A percentile compares a stretch with the other conserved stretches of the same genome.
Conservation (phyloP, 1,140 invertebrate genomes). For the Lepidurus arcticus region DNA sequence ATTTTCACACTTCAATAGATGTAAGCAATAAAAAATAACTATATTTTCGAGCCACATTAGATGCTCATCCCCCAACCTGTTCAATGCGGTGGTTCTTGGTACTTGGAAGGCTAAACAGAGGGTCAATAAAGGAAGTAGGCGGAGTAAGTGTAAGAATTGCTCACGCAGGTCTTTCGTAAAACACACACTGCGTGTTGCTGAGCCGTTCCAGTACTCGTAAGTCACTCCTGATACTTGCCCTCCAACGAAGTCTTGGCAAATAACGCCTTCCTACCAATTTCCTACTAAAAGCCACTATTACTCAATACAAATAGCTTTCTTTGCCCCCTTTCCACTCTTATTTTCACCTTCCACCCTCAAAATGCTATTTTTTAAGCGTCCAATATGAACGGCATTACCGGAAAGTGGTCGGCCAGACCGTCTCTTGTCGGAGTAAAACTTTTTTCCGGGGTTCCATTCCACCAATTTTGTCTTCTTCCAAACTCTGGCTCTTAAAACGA, state of each 20-base stretch:
- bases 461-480: not conserved
- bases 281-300: too few species aligned
- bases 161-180: not conserved
- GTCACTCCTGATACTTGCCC: too few species aligned
- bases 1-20: too few species aligned
- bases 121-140: not conserved
- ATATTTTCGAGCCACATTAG: not conserved
- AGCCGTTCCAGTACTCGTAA: not conserved
- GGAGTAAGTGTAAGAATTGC: not conserved
- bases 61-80: not conserved
- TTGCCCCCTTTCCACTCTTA: not conserved
- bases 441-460: not conserved
- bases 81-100: not conserved
- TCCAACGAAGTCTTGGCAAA: too few species aligned
- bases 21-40: too few species aligned
- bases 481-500: conserved; percentile 6
- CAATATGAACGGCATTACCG: not conserved
- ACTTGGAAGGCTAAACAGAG: not conserved
- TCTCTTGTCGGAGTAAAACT: not conserved
- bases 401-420: not conserved
- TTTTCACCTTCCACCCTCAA: not conserved
- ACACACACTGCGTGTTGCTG: not conserved
- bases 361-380: not conserved
- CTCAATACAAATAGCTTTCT: too few species aligned
- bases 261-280: too few species aligned